phyloP scores from a whole-genome alignment of 2,888 invertebrate genomes.

The Dexiosoma caninum region DNA sequence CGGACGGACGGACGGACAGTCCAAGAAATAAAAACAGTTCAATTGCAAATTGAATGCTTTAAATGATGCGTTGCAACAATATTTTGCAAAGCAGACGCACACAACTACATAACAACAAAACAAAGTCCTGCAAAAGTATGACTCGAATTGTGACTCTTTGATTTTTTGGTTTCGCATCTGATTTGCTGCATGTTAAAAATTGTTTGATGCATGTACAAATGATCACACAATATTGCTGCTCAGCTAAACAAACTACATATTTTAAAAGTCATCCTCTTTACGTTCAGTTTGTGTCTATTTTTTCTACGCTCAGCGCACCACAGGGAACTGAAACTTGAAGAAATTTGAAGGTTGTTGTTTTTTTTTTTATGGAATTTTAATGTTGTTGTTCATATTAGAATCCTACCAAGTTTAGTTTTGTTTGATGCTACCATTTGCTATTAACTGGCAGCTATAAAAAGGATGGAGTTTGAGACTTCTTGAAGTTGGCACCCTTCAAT shows the following conservation, averaged over 20 bases:
- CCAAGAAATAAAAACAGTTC: constrained; percentile 56
- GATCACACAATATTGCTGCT: constrained; percentile 39
- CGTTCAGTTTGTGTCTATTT: constrained; percentile 8
- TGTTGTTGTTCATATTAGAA: constrained; percentile 45
- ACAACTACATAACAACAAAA: constrained; percentile 12
- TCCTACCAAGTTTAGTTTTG: constrained; percentile 47
- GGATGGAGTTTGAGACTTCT: constrained; percentile 22
- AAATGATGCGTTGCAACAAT: constrained; percentile 44
- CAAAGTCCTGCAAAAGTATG: not conserved
- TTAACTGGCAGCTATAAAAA: constrained; percentile 49
- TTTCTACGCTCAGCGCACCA: constrained; percentile 46
- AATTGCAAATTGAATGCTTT: constrained; percentile 58
- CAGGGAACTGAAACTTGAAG: constrained; percentile 48
- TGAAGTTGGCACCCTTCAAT: constrained; percentile 59
- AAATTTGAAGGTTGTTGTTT: constrained; percentile 31
- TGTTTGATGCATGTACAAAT: constrained; percentile 54
- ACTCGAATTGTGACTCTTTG: constrained; percentile 11
- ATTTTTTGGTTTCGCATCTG: constrained; percentile 24
- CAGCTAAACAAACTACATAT: constrained; percentile 29
- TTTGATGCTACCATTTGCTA: constrained; percentile 56
- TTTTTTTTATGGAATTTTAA: constrained; percentile 15
- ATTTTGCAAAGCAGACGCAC: constrained; percentile 36
- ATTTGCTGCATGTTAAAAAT: constrained; percentile 31
- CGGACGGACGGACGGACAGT: not conserved
- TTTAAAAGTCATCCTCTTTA: not conserved